Base-by-base conservation (phyloP, 2,113 vertebrate genomes). In the Mustela lutreola region DNA sequence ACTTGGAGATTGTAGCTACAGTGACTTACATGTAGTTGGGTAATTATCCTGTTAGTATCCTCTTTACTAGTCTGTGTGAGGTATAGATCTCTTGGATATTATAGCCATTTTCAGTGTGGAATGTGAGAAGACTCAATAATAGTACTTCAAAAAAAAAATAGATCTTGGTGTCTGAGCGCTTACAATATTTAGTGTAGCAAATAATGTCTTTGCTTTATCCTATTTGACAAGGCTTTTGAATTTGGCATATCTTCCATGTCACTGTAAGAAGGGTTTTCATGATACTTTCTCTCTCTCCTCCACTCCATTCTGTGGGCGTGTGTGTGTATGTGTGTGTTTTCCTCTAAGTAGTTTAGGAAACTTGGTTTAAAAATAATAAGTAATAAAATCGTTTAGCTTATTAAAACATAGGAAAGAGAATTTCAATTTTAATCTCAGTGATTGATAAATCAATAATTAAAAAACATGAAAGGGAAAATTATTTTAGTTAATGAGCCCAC, bases 141-240 rank as follows among this genome's bases (percentile, higher is more conserved):
- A 85, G 42, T 50, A 73, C 60, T 94, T 80, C 80, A 97, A 84
- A 60, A 91, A 60, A 91, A 96, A 87, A 45, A 42, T 42, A 63
- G 33, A 62, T 36, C 39, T 89, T 78, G 10, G 6, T 21, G 0
- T 73, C 31, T 86, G 70, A 33, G 5, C 53, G 62, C n/a, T 96
- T 94, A 53, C 2, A 70, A 7, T 60, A 88, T 28, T 89, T 56
- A 89, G 0, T 28, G n/a, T 89, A 31, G 19, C 67, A 92, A 95
- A 75, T 78, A 33, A 33, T 88, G 18, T 53, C 86, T 96, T 92
- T 86, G 60, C 6, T 97, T 85, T 93, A 79, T 91, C 12, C 26
- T 93, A 4, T 95, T 62, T 93, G 48, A n/a, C 42, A 65, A 94
- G 22, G 63, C 36, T 93, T 56, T 93, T 94, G 21, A 63, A 75